These are phyloP conservation scores for Microctenopoma lineatum DNA, from an alignment of 2,797 vertebrate genomes.

Conservation along the genomic window DNA sequence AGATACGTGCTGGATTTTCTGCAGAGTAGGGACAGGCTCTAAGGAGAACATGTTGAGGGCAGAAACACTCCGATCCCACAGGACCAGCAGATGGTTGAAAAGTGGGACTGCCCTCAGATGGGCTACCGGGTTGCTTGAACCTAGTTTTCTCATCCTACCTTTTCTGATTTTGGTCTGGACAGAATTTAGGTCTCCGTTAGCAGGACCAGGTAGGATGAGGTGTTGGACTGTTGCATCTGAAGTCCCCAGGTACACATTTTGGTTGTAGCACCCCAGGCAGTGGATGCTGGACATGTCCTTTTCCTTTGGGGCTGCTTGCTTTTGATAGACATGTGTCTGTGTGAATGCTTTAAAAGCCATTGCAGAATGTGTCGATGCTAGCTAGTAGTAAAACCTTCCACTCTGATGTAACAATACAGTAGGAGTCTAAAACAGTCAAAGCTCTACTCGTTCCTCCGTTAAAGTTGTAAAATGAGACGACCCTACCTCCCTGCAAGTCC, in stretches of 20 bases:
- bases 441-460: neutral
- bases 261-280: conserved; percentile 72
- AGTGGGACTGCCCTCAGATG: conserved; percentile 74
- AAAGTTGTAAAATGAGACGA: conserved; percentile 12
- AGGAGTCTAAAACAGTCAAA: conserved; percentile 17
- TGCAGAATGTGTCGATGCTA: neutral
- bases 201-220: conserved; percentile 43
- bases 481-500: conserved; percentile 58
- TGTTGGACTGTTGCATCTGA: conserved; percentile 74
- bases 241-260: conserved; percentile 75
- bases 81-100: conserved; percentile 80
- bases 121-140: conserved; percentile 62
- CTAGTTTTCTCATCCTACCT: conserved; percentile 73
- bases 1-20: conserved; percentile 77
- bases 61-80: conserved; percentile 72
- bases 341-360: conserved; percentile 75
- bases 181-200: conserved; percentile 18
- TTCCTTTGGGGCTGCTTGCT: conserved; percentile 62
- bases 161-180: conserved; percentile 48
- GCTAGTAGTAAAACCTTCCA: neutral
- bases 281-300: conserved; percentile 73
- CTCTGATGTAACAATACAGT: neutral
- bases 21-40: conserved; percentile 67
- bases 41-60: conserved; percentile 82
- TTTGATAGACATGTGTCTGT: conserved; percentile 66